Conservation (phyloP, 2,797 vertebrate genomes). For the Sorex maritimensis region DNA sequence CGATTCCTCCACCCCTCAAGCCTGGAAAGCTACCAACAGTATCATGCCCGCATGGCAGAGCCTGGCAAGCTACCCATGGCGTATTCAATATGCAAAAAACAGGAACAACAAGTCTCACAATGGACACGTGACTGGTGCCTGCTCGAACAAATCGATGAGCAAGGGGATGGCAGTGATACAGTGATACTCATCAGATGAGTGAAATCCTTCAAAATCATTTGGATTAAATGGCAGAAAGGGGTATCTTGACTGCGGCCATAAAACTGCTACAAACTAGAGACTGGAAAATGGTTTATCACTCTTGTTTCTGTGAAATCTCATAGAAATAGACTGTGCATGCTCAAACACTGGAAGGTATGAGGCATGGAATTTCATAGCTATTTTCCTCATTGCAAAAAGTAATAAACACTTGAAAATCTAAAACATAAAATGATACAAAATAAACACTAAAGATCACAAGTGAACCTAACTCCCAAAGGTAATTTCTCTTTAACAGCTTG, state of each 20-base stretch:
- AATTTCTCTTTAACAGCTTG: slow-evolving; percentile 14
- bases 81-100: too few relatives aligned
- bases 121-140: too few relatives aligned
- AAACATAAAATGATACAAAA: slow-evolving; percentile 7
- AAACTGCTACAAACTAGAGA: background rate
- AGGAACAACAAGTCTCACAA: too few relatives aligned
- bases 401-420: slow-evolving; percentile 28
- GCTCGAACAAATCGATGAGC: too few relatives aligned
- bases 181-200: too few relatives aligned
- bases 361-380: slow-evolving; percentile 15
- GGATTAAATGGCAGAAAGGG: background rate
- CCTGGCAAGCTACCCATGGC: too few relatives aligned
- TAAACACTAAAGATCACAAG: background rate
- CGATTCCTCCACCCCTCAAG: too few relatives aligned
- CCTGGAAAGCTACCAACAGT: too few relatives aligned
- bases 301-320: background rate
- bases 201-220: slow-evolving; percentile 3
- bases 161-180: too few relatives aligned
- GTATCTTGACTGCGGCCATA: background rate
- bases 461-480: background rate
- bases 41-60: too few relatives aligned
- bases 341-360: background rate
- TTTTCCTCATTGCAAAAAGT: slow-evolving; percentile 19
- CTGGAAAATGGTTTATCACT: slow-evolving; percentile 14
- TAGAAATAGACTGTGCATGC: background rate